Base-by-base conservation (phyloP, 2,113 vertebrate species). In the Anoplopoma fimbria region DNA sequence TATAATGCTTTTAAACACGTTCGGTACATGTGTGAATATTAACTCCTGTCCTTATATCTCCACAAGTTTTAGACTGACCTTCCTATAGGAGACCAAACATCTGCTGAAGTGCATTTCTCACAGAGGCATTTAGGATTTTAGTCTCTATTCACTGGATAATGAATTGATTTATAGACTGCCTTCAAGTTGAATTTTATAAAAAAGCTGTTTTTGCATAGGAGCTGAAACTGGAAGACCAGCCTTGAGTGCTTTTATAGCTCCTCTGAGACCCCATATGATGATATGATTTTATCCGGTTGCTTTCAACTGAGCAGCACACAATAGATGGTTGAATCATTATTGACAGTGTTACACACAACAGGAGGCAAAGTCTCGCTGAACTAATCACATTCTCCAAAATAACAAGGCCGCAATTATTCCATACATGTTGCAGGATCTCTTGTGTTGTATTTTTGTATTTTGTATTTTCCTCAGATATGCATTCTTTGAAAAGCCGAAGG, bases 251-350 rank as follows among this genome's bases (percentile, higher is more conserved):
- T 25, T 36, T 4, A 38, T 31, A 17, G 25, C 34, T 42, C 63
- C 21, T 25, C 8, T 15, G 49, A 67, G 36, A 67, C 4, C 21
- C 33, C n/a, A 38, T n/a, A 64, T 33, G 4, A 33, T 53, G n/a
- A 38, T n/a, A 64, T 33, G 4, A 33, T 53, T 51, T 45, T 38
- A 31, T 51, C 36, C 0, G 2, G 15, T 4, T 38, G 4, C 7
- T 53, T 42, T 55, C n/a, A 64, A 53, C 74, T 53, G n/a, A 31
- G 23, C 38, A 25, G n/a, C 75, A 17, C 15, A 31, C 12, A 31
- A 53, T 49, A 77, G 75, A 77, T 57, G 62, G 47, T 17, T 51
- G 23, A 34, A 33, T 69, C 34, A 72, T 72, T 58, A 58, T 4
- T 27, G 36, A 42, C 10, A 58, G 31, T n/a, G 0, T 17, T 19